Percentiles rank a stretch among this genome's conserved stretches.
phyloP scores from a whole-genome alignment of 2,888 invertebrate species.

The Lithophane socia region DNA sequence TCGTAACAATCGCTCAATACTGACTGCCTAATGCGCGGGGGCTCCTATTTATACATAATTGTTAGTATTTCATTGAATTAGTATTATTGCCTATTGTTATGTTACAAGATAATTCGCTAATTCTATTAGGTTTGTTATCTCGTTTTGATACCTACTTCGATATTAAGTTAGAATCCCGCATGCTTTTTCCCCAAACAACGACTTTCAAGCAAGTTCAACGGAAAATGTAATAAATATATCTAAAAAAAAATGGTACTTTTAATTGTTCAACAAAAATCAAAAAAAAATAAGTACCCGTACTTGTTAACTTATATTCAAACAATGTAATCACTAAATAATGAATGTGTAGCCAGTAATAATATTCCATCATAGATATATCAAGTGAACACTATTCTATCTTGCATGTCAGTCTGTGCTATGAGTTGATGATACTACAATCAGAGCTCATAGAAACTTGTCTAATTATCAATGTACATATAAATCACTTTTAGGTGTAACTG shows the following conservation, averaged over 20 bases:
- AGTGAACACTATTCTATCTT: constrained; percentile 40
- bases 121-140: constrained; percentile 46
- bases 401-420: constrained; percentile 29
- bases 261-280: constrained; percentile 52
- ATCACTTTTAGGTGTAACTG: constrained; percentile 55
- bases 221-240: constrained; percentile 56
- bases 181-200: constrained; percentile 41
- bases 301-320: constrained; percentile 54
- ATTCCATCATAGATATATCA: constrained; percentile 38
- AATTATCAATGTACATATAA: constrained; percentile 46
- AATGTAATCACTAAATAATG: constrained; percentile 51
- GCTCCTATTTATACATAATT: constrained; percentile 57
- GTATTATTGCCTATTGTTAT: constrained; percentile 48
- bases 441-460: constrained; percentile 29
- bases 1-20: not conserved
- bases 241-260: constrained; percentile 23
- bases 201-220: constrained; percentile 67
- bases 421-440: constrained; percentile 14
- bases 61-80: constrained; percentile 56
- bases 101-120: constrained; percentile 32
- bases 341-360: constrained; percentile 53
- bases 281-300: constrained; percentile 37
- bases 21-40: constrained; percentile 48
- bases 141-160: constrained; percentile 35
- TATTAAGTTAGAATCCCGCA: constrained; percentile 32